Conservation (phyloP, 2,113 vertebrate species). For the Gallinago media region DNA sequence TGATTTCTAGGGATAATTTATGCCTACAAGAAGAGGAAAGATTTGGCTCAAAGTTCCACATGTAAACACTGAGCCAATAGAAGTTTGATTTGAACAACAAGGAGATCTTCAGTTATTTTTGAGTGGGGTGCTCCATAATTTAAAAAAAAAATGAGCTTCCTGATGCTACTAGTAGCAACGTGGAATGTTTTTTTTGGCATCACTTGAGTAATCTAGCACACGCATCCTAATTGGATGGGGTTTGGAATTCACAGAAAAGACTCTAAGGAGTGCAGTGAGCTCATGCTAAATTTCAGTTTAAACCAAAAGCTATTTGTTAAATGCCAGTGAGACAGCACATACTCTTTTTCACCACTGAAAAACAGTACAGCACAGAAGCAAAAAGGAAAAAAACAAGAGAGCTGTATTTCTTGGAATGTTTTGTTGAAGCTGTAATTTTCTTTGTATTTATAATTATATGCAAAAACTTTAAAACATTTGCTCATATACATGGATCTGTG, state of each 20-base stretch:
- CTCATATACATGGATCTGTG: conserved; percentile 31
- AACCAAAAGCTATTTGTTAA: not conserved
- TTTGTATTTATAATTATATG: conserved; percentile 27
- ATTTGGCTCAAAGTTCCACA: not conserved
- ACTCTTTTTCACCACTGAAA: not conserved
- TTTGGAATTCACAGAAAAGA: not conserved
- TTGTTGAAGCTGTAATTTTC: not conserved
- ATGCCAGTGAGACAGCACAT: not conserved
- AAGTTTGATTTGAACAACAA: not conserved
- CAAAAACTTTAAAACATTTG: conserved; percentile 22
- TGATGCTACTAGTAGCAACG: not conserved
- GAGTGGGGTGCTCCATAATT: not conserved
- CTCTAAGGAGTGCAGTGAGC: not conserved
- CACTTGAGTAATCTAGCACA: not conserved
- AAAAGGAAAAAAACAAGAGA: not conserved
- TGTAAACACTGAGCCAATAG: not conserved
- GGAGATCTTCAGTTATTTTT: not conserved
- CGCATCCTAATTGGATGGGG: not conserved
- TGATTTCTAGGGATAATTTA: not conserved
- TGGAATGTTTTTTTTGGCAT: not conserved
- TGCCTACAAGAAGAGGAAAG: not conserved
- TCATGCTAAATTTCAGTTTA: not conserved
- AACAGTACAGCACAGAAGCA: not conserved
- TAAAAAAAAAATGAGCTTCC: not conserved
- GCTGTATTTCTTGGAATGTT: not conserved